Conservation (phyloP, 2,113 vertebrate species). For the Heterotilapia buettikoferi region DNA sequence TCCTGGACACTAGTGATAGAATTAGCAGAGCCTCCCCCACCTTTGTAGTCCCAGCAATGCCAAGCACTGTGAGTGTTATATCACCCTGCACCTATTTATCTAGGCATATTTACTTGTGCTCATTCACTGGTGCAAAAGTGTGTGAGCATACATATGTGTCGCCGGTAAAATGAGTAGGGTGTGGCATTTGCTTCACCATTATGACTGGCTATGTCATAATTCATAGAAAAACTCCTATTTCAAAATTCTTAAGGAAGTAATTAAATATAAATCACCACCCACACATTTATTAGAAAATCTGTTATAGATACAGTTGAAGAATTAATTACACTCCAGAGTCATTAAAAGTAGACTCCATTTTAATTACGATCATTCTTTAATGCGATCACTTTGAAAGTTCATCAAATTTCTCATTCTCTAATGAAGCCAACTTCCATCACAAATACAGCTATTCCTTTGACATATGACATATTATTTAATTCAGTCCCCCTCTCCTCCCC, state of each 20-base stretch:
- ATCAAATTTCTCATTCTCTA: conserved; percentile 46
- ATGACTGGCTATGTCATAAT: conserved; percentile 55
- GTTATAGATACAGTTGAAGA: conserved; percentile 49
- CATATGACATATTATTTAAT: conserved; percentile 48
- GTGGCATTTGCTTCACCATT: conserved; percentile 13
- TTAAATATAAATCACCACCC: conserved; percentile 65
- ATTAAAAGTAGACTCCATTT: conserved; percentile 64
- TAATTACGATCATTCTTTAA: conserved; percentile 63
- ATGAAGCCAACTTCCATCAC: conserved; percentile 27
- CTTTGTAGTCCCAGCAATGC: neutral
- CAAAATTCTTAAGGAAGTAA: conserved; percentile 47
- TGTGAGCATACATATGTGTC: neutral
- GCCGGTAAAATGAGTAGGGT: conserved; percentile 38
- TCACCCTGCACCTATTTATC: neutral
- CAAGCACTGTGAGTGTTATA: neutral
- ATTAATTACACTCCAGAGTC: conserved; percentile 65
- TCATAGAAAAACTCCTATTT: conserved; percentile 52
- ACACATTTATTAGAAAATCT: conserved; percentile 60
- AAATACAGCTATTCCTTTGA: conserved; percentile 29
- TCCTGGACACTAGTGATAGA: conserved; percentile 30
- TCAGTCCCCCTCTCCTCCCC: neutral
- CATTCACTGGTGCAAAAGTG: neutral
- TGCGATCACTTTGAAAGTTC: conserved; percentile 44
- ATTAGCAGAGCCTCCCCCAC: neutral
- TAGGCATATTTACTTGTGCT: neutral